Conservation (phyloP, 2,797 vertebrate genomes). For the Fistularia commersonii region DNA sequence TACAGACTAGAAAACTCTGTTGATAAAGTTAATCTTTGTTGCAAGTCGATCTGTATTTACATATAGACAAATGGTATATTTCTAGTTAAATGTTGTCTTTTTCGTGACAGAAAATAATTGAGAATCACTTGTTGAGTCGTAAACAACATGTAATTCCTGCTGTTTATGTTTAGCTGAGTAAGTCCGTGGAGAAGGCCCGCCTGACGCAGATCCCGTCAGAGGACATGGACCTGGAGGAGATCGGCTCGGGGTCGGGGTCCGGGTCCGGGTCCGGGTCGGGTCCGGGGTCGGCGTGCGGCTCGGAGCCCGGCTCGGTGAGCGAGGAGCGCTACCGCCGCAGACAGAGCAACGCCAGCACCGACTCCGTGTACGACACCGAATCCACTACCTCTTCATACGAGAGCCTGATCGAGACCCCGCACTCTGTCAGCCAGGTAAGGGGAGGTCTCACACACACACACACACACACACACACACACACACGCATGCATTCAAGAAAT, state of each 20-base stretch:
- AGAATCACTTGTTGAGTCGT: no score
- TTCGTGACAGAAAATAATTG: no score
- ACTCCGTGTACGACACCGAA: slow-evolving; percentile 63
- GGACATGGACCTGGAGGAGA: slow-evolving; percentile 82
- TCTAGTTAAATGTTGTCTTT: no score
- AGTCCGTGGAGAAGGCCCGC: slow-evolving; percentile 76
- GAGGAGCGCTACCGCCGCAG: slow-evolving; percentile 53
- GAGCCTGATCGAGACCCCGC: slow-evolving; percentile 50
- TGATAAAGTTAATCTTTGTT: no score
- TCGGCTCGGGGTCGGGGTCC: slow-evolving; percentile 39
- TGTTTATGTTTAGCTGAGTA: slow-evolving; percentile 25
- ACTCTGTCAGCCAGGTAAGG: slow-evolving; percentile 49
- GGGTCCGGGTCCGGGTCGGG: slow-evolving; percentile 27
- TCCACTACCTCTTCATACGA: slow-evolving; percentile 63
- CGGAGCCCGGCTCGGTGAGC: slow-evolving; percentile 50
- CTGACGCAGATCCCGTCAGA: slow-evolving; percentile 85
- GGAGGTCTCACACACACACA: no score
- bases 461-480: no score
- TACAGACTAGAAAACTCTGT: no score
- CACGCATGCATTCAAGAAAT: background rate
- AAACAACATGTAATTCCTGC: background rate
- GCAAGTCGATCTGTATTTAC: no score
- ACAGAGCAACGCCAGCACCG: slow-evolving; percentile 49
- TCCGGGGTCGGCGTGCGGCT: slow-evolving; percentile 52
- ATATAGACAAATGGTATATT: no score